Base-by-base conservation (phyloP, 2,797 vertebrate species). In the Chloroceryle inda region DNA sequence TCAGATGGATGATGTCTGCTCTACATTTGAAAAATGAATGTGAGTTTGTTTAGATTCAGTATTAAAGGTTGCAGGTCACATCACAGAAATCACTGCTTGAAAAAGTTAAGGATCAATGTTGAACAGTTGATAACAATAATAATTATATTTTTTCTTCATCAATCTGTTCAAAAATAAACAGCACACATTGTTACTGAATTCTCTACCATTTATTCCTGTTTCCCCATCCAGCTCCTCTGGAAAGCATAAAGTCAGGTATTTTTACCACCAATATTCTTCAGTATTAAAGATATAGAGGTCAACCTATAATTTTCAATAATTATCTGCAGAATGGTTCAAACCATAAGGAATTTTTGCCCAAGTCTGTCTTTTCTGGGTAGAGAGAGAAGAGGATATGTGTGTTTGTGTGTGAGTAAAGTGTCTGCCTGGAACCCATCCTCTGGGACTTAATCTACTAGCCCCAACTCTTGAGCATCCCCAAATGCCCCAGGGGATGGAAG, bases 91-190 rank as follows among this genome's bases (percentile, higher is more conserved):
- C 66, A 37, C 35, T 78, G 42, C 73, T 88, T 76, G 75, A 80
- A 90, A 85, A 92, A 79, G n/a, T 63, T 93, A 82, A 88, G 62
- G 29, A 81, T 52, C 85, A 93, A 92, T 29, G 11, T 11, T 87
- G 68, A 91, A 67, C 19, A 64, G 77, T 13, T 86, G 45, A 88
- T 92, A 96, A 78, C 44, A 94, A 59, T 50, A 95, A 73, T 74
- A 79, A 82, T 63, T 82, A 13, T 50, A 33, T 50, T 40, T 90
- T 94, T 88, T 93, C 38, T 82, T 80, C 53, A 91, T 44, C 87
- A 77, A 87, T 83, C 77, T 89, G 68, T 82, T 47, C 58, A 90
- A 91, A 91, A 91, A 82, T 86, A 96, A 95, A 94, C 49, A 75
- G 52, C 1, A 1, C 38, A 40, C 0, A 0, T 49, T 29, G 71